Conservation (phyloP, 2,113 vertebrate species). For the Sigmodon hispidus region DNA sequence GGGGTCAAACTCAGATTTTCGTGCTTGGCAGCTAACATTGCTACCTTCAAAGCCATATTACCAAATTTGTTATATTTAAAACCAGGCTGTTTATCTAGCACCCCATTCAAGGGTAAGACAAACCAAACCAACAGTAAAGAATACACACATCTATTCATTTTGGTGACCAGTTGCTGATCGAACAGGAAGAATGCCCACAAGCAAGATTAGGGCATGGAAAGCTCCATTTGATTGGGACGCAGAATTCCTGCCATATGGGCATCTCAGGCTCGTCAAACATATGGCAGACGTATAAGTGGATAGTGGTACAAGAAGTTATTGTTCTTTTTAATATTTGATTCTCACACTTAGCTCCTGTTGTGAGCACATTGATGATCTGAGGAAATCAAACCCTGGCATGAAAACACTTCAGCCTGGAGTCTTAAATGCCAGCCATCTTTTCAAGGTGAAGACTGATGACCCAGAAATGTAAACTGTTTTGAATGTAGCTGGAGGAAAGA, state of each 20-base stretch:
- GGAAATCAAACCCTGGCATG: constrained; percentile 3
- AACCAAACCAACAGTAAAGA: constrained; percentile 78
- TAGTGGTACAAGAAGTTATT: no score
- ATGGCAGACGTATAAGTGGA: background rate
- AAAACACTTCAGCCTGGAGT: background rate
- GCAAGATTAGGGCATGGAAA: constrained; percentile 67
- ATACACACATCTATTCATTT: constrained; percentile 67
- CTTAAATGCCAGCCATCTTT: background rate
- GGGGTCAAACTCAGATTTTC: background rate
- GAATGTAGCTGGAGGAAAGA: background rate
- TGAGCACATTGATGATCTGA: background rate
- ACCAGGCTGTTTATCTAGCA: constrained; percentile 75
- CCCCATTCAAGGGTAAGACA: constrained; percentile 70
- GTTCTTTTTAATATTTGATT: background rate
- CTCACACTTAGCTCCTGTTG: background rate
- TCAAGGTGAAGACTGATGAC: background rate
- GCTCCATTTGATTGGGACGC: background rate
- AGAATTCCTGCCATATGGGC: background rate
- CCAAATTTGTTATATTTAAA: constrained; percentile 66
- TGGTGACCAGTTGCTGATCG: constrained; percentile 65
- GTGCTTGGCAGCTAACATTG: background rate
- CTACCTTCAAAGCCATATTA: background rate
- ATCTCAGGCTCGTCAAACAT: background rate
- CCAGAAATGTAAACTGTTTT: background rate
- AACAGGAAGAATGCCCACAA: constrained; percentile 67